A percentile compares a stretch with the other conserved stretches of the same genome.
Evolutionary conservation across 1,140 invertebrate species (phyloP).

Genomic region (Hesperophylax magnus): DNA sequence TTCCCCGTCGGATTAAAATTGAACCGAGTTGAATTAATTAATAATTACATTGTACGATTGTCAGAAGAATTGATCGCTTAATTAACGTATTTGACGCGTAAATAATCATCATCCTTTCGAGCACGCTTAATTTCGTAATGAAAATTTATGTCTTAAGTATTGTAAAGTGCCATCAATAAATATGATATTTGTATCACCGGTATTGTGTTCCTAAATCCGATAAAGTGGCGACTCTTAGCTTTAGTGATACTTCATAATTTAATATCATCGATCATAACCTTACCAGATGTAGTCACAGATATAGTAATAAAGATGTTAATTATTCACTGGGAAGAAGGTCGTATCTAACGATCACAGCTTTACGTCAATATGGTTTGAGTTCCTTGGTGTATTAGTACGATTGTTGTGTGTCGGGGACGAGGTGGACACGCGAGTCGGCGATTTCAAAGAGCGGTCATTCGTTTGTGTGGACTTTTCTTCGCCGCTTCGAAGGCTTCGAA

Average conservation of each 20-base stretch:
- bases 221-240: constrained; percentile 45
- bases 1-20: no score
- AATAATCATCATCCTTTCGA: not conserved
- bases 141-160: constrained; percentile 16
- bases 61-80: no score
- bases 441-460: constrained; percentile 37
- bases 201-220: constrained; percentile 36
- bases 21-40: no score
- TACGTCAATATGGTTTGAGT: not conserved
- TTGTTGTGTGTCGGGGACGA: not conserved
- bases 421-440: constrained; percentile 37
- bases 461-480: constrained; percentile 41
- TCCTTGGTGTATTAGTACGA: not conserved
- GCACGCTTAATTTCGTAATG: constrained; percentile 9
- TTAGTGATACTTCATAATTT: constrained; percentile 50
- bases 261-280: constrained; percentile 54
- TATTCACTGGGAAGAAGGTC: constrained; percentile 29
- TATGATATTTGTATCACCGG: constrained; percentile 2
- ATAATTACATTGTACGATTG: no score
- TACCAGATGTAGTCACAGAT: constrained; percentile 55
- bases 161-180: not conserved
- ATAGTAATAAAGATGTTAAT: constrained; percentile 53
- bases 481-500: constrained; percentile 35
- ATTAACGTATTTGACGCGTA: no score
- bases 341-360: not conserved